Evolutionary conservation across 1,140 invertebrate genomes (phyloP).

Genomic region (Metopolophium dirhodum): DNA sequence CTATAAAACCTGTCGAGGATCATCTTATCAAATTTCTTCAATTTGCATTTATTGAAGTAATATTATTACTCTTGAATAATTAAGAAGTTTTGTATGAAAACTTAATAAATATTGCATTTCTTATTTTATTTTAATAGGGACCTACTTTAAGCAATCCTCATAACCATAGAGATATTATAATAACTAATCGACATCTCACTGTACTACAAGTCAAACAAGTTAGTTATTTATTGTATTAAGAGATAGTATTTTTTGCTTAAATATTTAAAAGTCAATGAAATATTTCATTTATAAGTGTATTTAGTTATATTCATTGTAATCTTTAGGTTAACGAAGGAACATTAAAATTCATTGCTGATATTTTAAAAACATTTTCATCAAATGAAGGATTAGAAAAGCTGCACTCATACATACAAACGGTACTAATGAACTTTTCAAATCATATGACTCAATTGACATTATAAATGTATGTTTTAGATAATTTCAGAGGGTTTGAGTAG

Average conservation of each 20-base stretch:
- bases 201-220: conserved; percentile 32
- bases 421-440: neutral
- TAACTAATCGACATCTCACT: neutral
- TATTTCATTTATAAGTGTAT: neutral
- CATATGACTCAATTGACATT: neutral
- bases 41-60: conserved; percentile 47
- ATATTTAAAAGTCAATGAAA: neutral
- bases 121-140: neutral
- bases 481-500: conserved; percentile 38
- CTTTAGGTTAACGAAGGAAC: conserved; percentile 43
- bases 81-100: neutral
- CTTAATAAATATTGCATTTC: neutral
- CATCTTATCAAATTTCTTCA: conserved; percentile 41
- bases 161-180: neutral
- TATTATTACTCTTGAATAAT: neutral
- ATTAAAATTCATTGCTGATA: conserved; percentile 15
- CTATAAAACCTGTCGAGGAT: conserved; percentile 39
- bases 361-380: conserved; percentile 24
- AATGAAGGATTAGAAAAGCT: conserved; percentile 49
- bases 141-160: neutral
- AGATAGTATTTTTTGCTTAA: neutral
- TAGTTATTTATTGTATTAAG: conserved; percentile 3
- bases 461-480: conserved; percentile 28
- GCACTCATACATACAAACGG: neutral
- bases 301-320: neutral